Evolutionary conservation across 92 coral and sea anemone species (phyloP).

Genomic region (Palythoa heliodiscus): DNA sequence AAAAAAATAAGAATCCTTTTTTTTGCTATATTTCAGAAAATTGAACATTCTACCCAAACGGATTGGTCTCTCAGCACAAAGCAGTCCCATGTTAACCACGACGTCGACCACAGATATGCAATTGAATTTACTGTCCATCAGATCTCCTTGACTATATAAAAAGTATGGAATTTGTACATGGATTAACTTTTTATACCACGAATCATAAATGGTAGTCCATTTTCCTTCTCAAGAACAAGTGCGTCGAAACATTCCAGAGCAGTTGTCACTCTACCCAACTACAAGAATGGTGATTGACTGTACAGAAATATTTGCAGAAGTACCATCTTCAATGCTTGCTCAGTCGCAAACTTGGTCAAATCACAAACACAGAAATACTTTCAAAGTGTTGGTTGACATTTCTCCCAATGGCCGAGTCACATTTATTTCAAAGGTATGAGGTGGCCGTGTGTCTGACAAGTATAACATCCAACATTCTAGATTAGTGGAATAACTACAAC

Average conservation of each 20-base stretch:
- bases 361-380: slow-evolving; percentile 15
- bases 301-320: slow-evolving; percentile 26
- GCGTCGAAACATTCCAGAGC: neutral
- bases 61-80: too few species aligned
- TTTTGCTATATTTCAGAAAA: neutral
- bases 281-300: slow-evolving; percentile 14
- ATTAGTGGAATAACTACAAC: neutral
- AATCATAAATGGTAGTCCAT: neutral
- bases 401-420: slow-evolving; percentile 41
- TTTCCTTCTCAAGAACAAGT: neutral
- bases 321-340: slow-evolving; percentile 30
- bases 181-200: neutral
- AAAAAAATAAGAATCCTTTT: neutral
- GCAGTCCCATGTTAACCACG: too few species aligned
- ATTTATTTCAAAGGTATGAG: slow-evolving; percentile 20
- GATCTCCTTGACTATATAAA: too few species aligned
- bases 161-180: neutral
- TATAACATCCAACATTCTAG: neutral
- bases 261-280: neutral
- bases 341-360: slow-evolving; percentile 39
- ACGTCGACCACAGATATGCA: too few species aligned
- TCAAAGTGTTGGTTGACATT: slow-evolving; percentile 31
- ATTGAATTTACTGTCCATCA: too few species aligned
- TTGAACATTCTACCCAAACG: too few species aligned
- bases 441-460: slow-evolving; percentile 32